Evolutionary conservation across 2,797 vertebrate genomes (phyloP), one percentile per base, ranked within the genome.

Genomic region (Danio jaintianensis): DNA sequence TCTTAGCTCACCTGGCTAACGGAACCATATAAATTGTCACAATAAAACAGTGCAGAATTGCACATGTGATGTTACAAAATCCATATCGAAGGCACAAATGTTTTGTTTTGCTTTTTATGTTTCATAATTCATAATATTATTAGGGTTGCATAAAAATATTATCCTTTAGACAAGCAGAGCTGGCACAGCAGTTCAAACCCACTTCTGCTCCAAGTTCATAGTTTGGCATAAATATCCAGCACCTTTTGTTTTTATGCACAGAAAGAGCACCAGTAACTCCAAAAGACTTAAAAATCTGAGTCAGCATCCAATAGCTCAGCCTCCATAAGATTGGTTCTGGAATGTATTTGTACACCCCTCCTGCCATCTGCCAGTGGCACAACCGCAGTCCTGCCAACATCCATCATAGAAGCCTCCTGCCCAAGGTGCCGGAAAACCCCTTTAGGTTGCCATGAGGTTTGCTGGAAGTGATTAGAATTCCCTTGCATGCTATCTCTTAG

Each of bases 261-360:
- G 68, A 48, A 80, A 71, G 75, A 76, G 15, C 50, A 66, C 55
- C 56, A 78, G 29, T 1, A 22, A 50, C 59, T 20, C 18, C 8
- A 38, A 7, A n/a, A 29, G 8, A 55, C 76, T 92, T 81, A 99
- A 83, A 99, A 99, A 89, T 98, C 98, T 0, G 95, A 98, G 76
- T 98, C 96, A 0, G 95, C 93, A 0, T 98, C 96, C 93, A 99
- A 93, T 62, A 99, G 94, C 90, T 98, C 96, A 0, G 96, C 94
- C 13, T 98, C 96, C 94, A 98, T 95, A 69, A 99, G 93, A 89
- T 96, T 98, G 89, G 96, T 97, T 85, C 94, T 92, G 36, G 98
- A 99, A 88, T 97, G 96, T 85, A 98, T 89, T 55, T 96, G 96
- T 18, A 94, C 94, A 1, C 89, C 86, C 67, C 93, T 91, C 36